Conservation (phyloP, 2,113 vertebrate genomes). For the Larimichthys crocea region DNA sequence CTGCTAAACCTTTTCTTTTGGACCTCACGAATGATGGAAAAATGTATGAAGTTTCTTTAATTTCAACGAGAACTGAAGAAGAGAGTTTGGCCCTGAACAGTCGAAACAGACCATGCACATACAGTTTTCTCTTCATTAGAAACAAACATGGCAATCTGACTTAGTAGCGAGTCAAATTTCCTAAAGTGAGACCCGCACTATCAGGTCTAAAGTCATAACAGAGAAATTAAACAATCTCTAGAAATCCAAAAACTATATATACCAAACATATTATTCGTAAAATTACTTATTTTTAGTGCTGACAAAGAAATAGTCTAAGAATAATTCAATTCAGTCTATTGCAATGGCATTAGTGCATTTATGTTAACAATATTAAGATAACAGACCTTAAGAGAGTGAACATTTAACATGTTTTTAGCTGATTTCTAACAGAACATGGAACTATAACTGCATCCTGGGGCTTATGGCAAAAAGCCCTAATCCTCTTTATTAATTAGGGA, state of each 20-base stretch:
- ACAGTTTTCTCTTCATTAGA: background rate
- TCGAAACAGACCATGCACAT: background rate
- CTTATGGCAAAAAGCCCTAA: background rate
- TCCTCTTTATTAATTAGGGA: background rate
- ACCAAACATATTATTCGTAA: background rate
- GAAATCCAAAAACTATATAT: background rate
- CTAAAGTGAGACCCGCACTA: background rate
- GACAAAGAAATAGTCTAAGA: conserved; percentile 1
- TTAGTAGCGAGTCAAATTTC: background rate
- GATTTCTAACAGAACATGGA: background rate
- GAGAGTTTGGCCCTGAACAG: background rate
- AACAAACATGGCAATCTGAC: background rate
- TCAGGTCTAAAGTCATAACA: background rate
- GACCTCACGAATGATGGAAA: background rate
- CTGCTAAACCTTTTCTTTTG: background rate
- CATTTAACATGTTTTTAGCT: background rate
- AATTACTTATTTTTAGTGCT: background rate
- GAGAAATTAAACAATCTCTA: background rate
- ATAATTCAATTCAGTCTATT: background rate
- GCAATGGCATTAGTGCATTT: conserved; percentile 20
- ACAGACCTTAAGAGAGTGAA: background rate
- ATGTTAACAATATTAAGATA: conserved; percentile 1
- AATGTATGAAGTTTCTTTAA: background rate
- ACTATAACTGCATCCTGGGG: background rate
- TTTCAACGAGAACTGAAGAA: background rate